Base-by-base conservation (phyloP, 2,888 invertebrate species). In the Drosophila pseudotalamancana region DNA sequence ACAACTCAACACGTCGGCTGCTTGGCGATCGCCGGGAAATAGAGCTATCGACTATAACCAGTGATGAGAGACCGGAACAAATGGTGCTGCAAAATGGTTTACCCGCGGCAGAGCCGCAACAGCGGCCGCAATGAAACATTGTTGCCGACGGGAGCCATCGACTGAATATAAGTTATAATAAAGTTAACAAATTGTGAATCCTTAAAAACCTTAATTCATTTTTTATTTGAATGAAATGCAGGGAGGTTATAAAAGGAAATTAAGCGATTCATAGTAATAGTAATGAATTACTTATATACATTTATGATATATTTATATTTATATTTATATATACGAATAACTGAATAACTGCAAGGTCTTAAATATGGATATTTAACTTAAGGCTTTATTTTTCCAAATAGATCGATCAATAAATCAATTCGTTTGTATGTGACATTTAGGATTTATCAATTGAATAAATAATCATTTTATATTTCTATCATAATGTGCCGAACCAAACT, bases 11-110 rank as follows among this genome's bases (percentile, higher is more conserved):
- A 12, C 87, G 88, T 21, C 88, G 88, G 23, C 56, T 91, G 16
- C 77, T 91, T 6, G 91, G 91, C 11, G 86, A 87, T 66, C 65
- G 78, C 2, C 87, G 85, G 9, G 91, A 91, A 71, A 89, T 91
- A n/a, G 91, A 91, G 75, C 60, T 91, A 45, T 88, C 89, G 29
- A 81, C 90, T 6, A 91, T 90, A 11, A 72, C 69, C 3, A 83
- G 89, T 9, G 87, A 89, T 48, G 90, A 90, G 53, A 81, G 77
- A 11, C 83, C 83, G 1, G 77, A 83, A 34, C 37, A 49, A n/a
- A 53, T 61, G 45, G 69, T 68, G 57, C 50, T 72, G 8, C 68
- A 50, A 37, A 84, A 84, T 40, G 83, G 88, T 32, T 43, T 84
- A 37, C 88, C 83, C 4, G 83, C 83, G 37, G 88, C 87, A 6